Evolutionary conservation across 2,888 invertebrate species (phyloP), one percentile per base, ranked within the genome.

Genomic region (Chalcosyrphus nemorum): DNA sequence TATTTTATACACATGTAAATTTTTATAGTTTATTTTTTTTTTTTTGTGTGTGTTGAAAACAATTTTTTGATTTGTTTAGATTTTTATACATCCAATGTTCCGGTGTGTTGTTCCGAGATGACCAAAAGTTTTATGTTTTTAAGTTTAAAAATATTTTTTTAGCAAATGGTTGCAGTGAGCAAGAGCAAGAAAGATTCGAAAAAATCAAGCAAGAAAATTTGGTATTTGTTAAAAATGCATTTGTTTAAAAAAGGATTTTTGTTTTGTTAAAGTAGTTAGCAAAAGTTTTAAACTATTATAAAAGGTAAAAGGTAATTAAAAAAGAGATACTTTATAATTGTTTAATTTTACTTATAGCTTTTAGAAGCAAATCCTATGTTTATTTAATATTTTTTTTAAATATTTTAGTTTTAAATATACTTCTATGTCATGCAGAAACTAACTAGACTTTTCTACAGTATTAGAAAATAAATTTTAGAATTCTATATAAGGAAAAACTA

Each of bases 191-290:
- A 86, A 85, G 82, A 86, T 77, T 86, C 65, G 65, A 80, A 78
- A 87, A 86, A 86, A 86, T 81, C 86, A 87, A 87, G 86, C 86
- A 86, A 87, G 86, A 86, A 86, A 86, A 80, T 84, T 50, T 77
- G 29, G 56, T 72, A 78, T 78, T 86, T 86, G 87, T 77, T 76
- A 66, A 59, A 77, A 82, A 86, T 78, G 78, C 75, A 70, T 78
- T 82, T 74, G 38, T 72, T 68, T 59, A 68, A 35, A 29, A 41
- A 50, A 50, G 47, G 7, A 41, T 50, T 35, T 66, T 57, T 63
- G 19, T 75, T 54, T 4, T n/a, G n/a, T n/a, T 54, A 50, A 66
- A 65, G 63, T 74, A 65, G 29, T 72, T 71, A 75, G 29, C 43
- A 47, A 75, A 76, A 66, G 43, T 71, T 9, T 35, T 66, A 32